A percentile compares a stretch with the other conserved stretches of the same genome.
These are phyloP conservation scores for Neoaliturus tenellus DNA, from an alignment of 2,888 invertebrate genomes.

Conservation along the genomic window DNA sequence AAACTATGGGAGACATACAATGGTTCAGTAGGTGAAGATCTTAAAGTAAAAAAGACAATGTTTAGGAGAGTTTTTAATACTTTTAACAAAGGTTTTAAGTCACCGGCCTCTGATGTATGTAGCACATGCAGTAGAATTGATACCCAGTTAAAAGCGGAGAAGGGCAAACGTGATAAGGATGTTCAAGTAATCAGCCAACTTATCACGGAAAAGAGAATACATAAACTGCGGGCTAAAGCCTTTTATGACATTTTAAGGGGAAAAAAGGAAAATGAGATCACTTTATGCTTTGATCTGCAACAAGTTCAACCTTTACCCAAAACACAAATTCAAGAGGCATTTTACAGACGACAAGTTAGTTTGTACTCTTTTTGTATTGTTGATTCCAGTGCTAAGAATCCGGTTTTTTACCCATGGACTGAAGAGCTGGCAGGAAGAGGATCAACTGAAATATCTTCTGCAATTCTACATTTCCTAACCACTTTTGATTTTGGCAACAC, in stretches of 20 bases:
- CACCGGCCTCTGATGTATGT: conserved; percentile 41
- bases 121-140: conserved; percentile 3
- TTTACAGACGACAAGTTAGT: conserved; percentile 37
- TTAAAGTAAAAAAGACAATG: conserved; percentile 9
- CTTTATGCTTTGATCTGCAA: conserved; percentile 45
- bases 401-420: conserved; percentile 43
- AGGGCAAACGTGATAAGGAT: background rate
- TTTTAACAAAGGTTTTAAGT: conserved; percentile 29
- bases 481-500: background rate
- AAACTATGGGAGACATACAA: background rate
- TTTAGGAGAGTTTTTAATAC: conserved; percentile 38
- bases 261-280: background rate
- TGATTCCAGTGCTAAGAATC: background rate
- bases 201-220: conserved; percentile 11
- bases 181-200: background rate
- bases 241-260: conserved; percentile 39
- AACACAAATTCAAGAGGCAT: conserved; percentile 35
- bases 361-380: conserved; percentile 36
- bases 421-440: conserved; percentile 50
- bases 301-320: conserved; percentile 52
- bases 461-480: background rate
- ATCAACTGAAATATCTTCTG: conserved; percentile 13
- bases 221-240: conserved; percentile 34
- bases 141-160: background rate
- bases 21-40: background rate